Percentiles rank a stretch among this genome's conserved stretches.
Conservation (phyloP, 53 echinoderm and acorn worm species). For the Glandiceps talaboti region DNA sequence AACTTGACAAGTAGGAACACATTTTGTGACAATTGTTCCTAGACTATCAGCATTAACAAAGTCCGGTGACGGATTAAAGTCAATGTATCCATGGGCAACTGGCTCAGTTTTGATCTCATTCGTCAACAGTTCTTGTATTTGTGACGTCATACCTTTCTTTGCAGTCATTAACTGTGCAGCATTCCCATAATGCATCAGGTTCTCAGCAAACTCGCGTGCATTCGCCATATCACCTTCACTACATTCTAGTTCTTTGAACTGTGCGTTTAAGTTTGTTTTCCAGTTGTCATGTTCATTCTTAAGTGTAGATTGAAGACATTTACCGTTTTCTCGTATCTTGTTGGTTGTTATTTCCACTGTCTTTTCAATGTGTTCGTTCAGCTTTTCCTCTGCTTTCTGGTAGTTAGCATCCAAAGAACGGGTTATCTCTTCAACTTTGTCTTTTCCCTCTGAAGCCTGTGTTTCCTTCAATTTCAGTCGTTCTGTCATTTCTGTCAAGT, state of each 20-base stretch:
- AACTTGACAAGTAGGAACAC: too few species aligned
- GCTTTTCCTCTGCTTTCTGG: background rate
- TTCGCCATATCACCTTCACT: background rate
- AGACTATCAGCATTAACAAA: too few species aligned
- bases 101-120: background rate
- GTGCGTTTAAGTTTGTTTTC: background rate
- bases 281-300: background rate
- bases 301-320: background rate
- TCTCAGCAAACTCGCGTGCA: background rate
- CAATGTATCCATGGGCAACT: too few species aligned
- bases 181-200: background rate
- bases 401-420: background rate
- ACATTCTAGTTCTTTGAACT: background rate
- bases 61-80: too few species aligned
- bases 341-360: background rate
- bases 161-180: background rate
- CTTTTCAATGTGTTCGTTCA: background rate
- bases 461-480: background rate
- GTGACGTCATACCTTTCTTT: background rate
- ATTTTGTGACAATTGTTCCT: too few species aligned
- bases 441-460: background rate
- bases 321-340: background rate
- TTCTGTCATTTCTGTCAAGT: background rate
- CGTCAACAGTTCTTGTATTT: background rate
- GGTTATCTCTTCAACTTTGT: background rate